phyloP scores from a whole-genome alignment of 2,888 invertebrate genomes.

The Pyrochroa serraticornis region DNA sequence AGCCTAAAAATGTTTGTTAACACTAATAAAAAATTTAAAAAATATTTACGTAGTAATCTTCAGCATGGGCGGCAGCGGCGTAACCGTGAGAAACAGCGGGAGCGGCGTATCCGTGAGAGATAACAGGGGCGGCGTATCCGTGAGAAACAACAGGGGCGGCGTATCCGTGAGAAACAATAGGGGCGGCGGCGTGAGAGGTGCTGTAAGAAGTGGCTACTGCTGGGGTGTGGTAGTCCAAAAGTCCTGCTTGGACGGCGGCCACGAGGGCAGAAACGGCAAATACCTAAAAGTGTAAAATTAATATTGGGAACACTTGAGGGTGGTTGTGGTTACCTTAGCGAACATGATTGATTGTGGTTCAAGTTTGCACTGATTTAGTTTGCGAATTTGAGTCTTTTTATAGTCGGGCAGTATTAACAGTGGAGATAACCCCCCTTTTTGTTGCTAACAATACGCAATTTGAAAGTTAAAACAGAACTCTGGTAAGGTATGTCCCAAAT shows the following conservation, averaged over 20 bases:
- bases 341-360: constrained; percentile 23
- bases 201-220: neutral
- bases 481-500: too few species aligned
- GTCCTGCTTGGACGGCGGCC: constrained; percentile 28
- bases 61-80: neutral
- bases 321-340: constrained; percentile 28
- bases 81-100: neutral
- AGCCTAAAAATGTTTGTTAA: constrained; percentile 42
- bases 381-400: constrained; percentile 27
- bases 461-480: too few species aligned
- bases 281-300: constrained; percentile 28
- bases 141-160: constrained; percentile 9
- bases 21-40: neutral
- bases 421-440: too few species aligned
- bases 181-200: constrained; percentile 6
- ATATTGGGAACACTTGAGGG: constrained; percentile 6
- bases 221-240: constrained; percentile 21
- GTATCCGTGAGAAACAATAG: constrained; percentile 12
- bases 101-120: too few species aligned
- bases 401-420: too few species aligned
- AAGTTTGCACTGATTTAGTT: constrained; percentile 27
- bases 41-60: neutral
- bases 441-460: too few species aligned
- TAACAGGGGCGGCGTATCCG: constrained; percentile 6
- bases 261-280: constrained; percentile 28